These are phyloP conservation scores for Lophius americanus DNA, from an alignment of 2,797 vertebrate genomes.

Conservation along the genomic window DNA sequence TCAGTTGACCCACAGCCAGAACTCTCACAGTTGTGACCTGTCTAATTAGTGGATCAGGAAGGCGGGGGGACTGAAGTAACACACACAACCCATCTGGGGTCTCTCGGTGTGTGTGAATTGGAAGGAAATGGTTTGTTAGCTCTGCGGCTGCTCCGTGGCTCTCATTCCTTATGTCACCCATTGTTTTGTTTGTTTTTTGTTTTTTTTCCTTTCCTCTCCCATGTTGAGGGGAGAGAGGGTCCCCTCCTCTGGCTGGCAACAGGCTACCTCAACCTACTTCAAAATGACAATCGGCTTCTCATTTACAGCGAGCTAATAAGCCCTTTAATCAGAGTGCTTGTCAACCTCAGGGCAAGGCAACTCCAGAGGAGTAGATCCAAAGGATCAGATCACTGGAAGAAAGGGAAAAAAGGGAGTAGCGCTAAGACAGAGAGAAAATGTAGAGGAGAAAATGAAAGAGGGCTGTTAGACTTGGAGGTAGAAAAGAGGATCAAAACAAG, in stretches of 20 bases:
- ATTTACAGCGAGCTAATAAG: slow-evolving; percentile 74
- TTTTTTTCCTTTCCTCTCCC: slow-evolving; percentile 30
- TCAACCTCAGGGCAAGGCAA: slow-evolving; percentile 65
- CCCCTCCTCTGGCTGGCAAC: slow-evolving; percentile 45
- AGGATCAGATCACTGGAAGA: slow-evolving; percentile 69
- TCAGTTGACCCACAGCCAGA: slow-evolving; percentile 70
- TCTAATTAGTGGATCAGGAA: slow-evolving; percentile 71
- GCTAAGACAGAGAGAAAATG: slow-evolving; percentile 33
- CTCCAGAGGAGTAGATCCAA: slow-evolving; percentile 68
- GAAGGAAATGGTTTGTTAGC: slow-evolving; percentile 73
- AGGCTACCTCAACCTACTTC: slow-evolving; percentile 58
- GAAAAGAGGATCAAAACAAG: slow-evolving; percentile 24
- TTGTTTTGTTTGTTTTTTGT: slow-evolving; percentile 33
- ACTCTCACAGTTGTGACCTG: slow-evolving; percentile 73
- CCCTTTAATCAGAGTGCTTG: slow-evolving; percentile 77
- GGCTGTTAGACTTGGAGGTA: slow-evolving; percentile 39
- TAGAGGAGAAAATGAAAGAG: slow-evolving; percentile 44
- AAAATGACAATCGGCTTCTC: slow-evolving; percentile 73
- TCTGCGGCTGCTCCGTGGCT: slow-evolving; percentile 59
- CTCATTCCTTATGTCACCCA: slow-evolving; percentile 73
- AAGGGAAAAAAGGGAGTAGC: slow-evolving; percentile 33
- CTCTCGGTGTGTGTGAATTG: slow-evolving; percentile 56
- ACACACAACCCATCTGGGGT: slow-evolving; percentile 60
- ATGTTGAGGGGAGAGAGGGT: slow-evolving; percentile 51
- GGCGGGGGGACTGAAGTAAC: slow-evolving; percentile 44